Evolutionary conservation across 2,113 vertebrate genomes (phyloP).

Genomic region (cattle (Bos taurus)): ARS-UCD2.0 NC_037332.1:79644001-79644500

Average conservation of each 20-base stretch:
- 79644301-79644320: background rate
- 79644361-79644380: background rate
- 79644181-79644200: background rate
- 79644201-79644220: background rate
- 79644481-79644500: background rate
- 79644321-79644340: background rate
- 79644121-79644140: background rate
- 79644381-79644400: background rate
- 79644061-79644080: background rate
- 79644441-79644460: background rate
- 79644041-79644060: background rate
- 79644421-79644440: background rate
- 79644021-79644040: conserved; percentile 1
- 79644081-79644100: background rate
- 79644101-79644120: background rate
- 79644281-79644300: conserved; percentile 13
- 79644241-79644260: background rate
- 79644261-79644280: background rate
- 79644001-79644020: background rate
- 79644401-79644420: background rate
- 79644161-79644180: background rate
- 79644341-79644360: background rate
- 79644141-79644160: background rate
- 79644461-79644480: background rate
- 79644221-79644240: background rate